Percentiles rank a stretch among this genome's conserved stretches.
phyloP scores from a whole-genome alignment of 2,888 invertebrate species.

The Lumbricus terrestris region DNA sequence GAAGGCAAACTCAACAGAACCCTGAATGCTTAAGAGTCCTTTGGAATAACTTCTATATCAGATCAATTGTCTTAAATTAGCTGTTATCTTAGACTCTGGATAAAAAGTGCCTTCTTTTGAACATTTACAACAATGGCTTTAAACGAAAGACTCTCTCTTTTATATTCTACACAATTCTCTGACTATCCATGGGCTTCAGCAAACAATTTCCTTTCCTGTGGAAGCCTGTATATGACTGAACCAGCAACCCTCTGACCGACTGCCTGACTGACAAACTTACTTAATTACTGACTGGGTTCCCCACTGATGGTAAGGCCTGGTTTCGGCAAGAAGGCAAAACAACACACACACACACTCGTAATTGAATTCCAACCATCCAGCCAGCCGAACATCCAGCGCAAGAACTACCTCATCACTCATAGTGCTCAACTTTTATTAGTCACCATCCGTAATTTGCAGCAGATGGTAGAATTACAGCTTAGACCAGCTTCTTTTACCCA shows the following conservation, averaged over 20 bases:
- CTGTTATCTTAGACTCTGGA: not conserved
- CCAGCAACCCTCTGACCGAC: conserved; percentile 22
- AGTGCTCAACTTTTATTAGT: conserved; percentile 3
- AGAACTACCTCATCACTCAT: too few species aligned
- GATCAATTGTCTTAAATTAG: not conserved
- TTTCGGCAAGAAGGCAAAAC: not conserved
- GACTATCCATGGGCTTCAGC: not conserved
- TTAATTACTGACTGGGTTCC: conserved; percentile 38
- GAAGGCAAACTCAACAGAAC: not conserved
- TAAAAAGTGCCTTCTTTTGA: not conserved
- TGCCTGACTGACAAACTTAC: conserved; percentile 39
- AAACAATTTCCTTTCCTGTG: conserved; percentile 11
- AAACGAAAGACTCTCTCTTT: not conserved
- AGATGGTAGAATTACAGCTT: not conserved
- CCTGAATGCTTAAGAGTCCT: not conserved
- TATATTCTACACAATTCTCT: not conserved
- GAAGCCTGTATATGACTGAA: conserved; percentile 21
- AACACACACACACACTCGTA: not conserved
- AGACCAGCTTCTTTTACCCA: not conserved
- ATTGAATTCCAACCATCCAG: not conserved
- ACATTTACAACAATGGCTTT: not conserved
- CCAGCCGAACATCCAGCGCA: not conserved
- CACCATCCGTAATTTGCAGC: not conserved
- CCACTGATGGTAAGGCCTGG: conserved; percentile 39
- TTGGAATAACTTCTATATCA: not conserved